phyloP scores from a whole-genome alignment of 2,888 invertebrate genomes.

The Auanema freiburgensis region DNA sequence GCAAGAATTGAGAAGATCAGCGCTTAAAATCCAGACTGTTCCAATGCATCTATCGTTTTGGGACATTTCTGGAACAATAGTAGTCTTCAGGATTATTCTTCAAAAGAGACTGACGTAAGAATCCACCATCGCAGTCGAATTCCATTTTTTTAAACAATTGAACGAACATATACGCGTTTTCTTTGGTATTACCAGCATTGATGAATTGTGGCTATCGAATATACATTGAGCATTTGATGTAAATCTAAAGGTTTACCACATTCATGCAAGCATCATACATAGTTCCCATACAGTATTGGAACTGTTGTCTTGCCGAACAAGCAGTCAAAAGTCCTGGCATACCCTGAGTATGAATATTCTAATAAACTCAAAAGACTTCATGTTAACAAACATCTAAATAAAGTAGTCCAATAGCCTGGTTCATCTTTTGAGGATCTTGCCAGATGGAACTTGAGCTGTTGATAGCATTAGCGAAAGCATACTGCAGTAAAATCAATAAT shows the following conservation, averaged over 20 bases:
- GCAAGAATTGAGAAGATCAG: conserved; percentile 5
- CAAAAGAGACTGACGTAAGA: conserved; percentile 31
- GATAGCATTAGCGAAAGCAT: too few relatives aligned
- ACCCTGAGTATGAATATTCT: conserved; percentile 12
- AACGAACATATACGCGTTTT: conserved; percentile 24
- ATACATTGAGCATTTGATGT: neutral
- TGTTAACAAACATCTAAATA: too few relatives aligned
- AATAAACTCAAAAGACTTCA: neutral
- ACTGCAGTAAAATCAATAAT: too few relatives aligned
- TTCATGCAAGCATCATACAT: conserved; percentile 35
- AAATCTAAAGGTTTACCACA: neutral
- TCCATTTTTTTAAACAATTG: conserved; percentile 29
- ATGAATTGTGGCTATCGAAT: conserved; percentile 24
- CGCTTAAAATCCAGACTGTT: conserved; percentile 8
- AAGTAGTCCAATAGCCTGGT: too few relatives aligned
- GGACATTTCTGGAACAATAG: conserved; percentile 7
- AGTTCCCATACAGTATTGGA: conserved; percentile 30
- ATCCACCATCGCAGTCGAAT: conserved; percentile 39
- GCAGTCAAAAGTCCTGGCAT: conserved; percentile 28
- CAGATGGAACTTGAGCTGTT: too few relatives aligned
- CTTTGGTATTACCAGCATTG: conserved; percentile 20
- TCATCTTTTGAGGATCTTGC: too few relatives aligned
- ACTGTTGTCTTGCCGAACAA: conserved; percentile 33
- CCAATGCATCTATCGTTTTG: conserved; percentile 14
- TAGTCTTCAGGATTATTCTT: too few relatives aligned